Percentiles rank a stretch among this genome's conserved stretches.
Evolutionary conservation across 2,797 vertebrate genomes (phyloP).

Genomic region (Trichosurus vulpecula): DNA sequence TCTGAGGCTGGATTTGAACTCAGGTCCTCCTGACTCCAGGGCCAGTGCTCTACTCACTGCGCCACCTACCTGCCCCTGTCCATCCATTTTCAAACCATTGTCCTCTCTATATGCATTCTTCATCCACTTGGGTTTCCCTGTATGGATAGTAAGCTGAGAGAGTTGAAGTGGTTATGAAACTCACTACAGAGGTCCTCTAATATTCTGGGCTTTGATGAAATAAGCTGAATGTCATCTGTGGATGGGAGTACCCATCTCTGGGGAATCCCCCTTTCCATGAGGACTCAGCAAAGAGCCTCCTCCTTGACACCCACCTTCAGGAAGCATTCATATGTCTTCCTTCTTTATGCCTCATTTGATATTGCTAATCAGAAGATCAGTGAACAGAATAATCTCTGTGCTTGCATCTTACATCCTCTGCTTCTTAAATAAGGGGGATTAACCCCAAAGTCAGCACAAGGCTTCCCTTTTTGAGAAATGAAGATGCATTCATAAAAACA

Average conservation of each 20-base stretch:
- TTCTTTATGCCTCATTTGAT: background rate
- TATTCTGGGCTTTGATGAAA: background rate
- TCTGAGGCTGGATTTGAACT: too few species aligned
- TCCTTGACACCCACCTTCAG: background rate
- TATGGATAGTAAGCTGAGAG: background rate
- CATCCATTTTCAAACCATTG: background rate
- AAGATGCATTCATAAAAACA: background rate
- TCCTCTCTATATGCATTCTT: background rate
- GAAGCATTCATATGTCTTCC: background rate
- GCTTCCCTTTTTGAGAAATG: background rate
- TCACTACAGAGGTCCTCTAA: background rate
- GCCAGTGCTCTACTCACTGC: too few species aligned
- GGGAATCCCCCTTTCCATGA: background rate
- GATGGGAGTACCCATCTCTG: background rate
- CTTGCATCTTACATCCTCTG: background rate
- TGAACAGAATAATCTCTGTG: background rate
- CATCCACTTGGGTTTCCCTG: background rate
- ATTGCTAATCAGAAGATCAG: background rate
- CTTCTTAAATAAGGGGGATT: background rate
- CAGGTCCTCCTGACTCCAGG: too few species aligned
- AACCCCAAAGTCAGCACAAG: background rate
- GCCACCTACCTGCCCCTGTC: too few species aligned
- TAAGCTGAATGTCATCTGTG: background rate
- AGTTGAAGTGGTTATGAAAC: background rate
- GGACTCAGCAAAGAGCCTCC: background rate